phyloP scores from a whole-genome alignment of 2,797 vertebrate genomes.

The Adrianichthys oophorus region DNA sequence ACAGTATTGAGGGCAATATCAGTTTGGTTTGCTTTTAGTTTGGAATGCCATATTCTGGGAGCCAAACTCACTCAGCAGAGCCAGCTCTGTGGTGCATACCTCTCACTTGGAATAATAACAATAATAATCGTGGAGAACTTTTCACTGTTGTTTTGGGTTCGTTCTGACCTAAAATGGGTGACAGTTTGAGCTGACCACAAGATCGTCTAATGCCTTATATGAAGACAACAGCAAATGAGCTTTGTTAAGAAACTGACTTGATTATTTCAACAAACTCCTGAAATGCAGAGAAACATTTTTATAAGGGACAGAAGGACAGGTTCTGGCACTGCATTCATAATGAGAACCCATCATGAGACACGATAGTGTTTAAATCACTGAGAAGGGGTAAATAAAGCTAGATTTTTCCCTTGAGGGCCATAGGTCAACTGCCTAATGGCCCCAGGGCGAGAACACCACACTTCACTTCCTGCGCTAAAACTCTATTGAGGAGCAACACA shows the following conservation, averaged over 20 bases:
- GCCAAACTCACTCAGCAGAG: conserved; percentile 68
- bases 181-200: conserved; percentile 12
- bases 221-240: neutral
- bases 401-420: conserved; percentile 54
- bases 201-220: neutral
- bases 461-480: conserved; percentile 21
- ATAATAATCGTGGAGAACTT: conserved; percentile 64
- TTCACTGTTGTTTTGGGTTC: conserved; percentile 53
- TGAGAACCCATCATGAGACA: conserved; percentile 46
- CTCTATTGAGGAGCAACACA: conserved; percentile 32
- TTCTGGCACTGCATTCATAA: conserved; percentile 46
- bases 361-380: conserved; percentile 74
- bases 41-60: conserved; percentile 75
- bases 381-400: conserved; percentile 72
- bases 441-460: conserved; percentile 32
- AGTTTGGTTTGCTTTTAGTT: conserved; percentile 80
- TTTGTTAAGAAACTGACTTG: neutral
- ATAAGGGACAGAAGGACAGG: conserved; percentile 33
- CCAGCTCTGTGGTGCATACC: conserved; percentile 75
- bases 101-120: conserved; percentile 71
- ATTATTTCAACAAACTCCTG: neutral
- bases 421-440: conserved; percentile 63
- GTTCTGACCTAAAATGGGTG: conserved; percentile 60
- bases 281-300: conserved; percentile 16
- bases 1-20: conserved; percentile 88